Percentiles rank a stretch among this genome's conserved stretches.
phyloP scores from a whole-genome alignment of 1,140 invertebrate genomes.

The Dolichoris vasculosae region DNA sequence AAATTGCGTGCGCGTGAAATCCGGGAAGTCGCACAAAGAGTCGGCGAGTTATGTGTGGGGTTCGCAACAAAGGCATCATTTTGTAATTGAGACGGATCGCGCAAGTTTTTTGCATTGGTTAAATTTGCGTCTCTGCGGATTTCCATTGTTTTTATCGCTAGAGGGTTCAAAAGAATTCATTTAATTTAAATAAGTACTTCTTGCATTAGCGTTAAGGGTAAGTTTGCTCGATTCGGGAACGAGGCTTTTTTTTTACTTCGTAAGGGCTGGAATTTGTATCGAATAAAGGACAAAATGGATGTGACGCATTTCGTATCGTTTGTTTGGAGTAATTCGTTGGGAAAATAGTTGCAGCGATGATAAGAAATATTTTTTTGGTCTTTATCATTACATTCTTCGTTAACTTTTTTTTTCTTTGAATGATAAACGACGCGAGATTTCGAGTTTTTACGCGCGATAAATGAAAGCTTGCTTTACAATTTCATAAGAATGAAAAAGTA shows the following conservation, averaged over 20 bases:
- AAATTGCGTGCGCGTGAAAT: neutral
- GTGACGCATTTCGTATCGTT: no score
- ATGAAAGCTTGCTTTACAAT: no score
- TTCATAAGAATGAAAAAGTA: no score
- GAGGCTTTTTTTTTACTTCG: neutral
- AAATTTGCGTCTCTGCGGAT: neutral
- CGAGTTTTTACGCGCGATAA: no score
- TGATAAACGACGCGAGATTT: no score
- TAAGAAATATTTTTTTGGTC: no score
- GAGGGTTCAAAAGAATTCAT: neutral
- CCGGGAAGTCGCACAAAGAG: neutral
- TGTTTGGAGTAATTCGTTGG: no score
- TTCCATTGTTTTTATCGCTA: neutral
- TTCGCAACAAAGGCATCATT: neutral
- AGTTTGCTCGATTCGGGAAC: neutral
- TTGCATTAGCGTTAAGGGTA: neutral
- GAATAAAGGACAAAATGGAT: neutral
- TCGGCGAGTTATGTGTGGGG: neutral
- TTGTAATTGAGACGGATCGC: neutral
- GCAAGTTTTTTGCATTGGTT: neutral
- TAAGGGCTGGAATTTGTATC: neutral
- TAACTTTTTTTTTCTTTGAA: no score
- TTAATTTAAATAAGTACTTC: neutral
- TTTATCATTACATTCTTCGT: no score
- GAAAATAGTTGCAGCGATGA: no score